Evolutionary conservation across 2,113 vertebrate species (phyloP).

Genomic region (Mugil cephalus): DNA sequence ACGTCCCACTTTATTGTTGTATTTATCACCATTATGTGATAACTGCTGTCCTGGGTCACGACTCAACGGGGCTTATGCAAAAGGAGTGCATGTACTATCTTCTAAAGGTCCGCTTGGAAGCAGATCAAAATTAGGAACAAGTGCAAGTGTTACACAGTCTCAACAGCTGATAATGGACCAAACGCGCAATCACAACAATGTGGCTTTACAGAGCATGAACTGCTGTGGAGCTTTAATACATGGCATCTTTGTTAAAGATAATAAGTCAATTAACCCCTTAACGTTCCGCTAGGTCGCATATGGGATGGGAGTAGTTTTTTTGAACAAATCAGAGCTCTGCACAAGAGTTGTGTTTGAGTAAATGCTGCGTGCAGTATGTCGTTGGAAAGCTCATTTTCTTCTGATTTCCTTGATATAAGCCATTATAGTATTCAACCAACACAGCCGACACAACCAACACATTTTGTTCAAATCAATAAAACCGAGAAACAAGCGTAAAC

Average conservation of each 20-base stretch:
- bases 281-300: too few species aligned
- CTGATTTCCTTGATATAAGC: too few species aligned
- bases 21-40: conserved; percentile 51
- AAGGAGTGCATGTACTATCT: not conserved
- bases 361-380: too few species aligned
- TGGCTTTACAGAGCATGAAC: not conserved
- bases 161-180: not conserved
- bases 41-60: conserved; percentile 15
- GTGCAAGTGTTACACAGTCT: not conserved
- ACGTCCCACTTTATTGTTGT: conserved; percentile 47
- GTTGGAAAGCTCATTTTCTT: too few species aligned
- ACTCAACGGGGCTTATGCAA: conserved; percentile 17
- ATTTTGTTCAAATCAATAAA: too few species aligned
- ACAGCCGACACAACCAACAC: too few species aligned
- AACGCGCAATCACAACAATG: not conserved
- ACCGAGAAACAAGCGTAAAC: too few species aligned
- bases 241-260: not conserved
- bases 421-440: too few species aligned
- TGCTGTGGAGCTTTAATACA: not conserved
- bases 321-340: too few species aligned
- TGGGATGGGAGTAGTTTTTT: too few species aligned
- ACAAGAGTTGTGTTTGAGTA: too few species aligned
- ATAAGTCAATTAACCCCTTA: not conserved
- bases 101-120: not conserved
- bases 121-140: not conserved